Base-by-base conservation (phyloP, 2,888 invertebrate species). In the Aplocera efformata region DNA sequence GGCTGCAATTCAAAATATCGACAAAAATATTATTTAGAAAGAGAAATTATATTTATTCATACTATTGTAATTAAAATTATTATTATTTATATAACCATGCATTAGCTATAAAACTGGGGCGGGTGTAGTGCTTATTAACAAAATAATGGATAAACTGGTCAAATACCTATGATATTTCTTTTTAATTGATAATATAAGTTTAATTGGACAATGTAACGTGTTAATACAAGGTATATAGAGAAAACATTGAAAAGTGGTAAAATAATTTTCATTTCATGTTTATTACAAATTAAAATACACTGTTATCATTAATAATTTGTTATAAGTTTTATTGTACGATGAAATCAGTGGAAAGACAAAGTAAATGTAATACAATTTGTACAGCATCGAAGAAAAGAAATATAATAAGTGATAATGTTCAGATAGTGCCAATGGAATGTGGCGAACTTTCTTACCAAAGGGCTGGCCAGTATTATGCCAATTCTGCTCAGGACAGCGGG, bases 381-480 rank as follows among this genome's bases (percentile, higher is more conserved):
- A 17, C 13, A 17, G 34, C 47, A 48, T 32, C n/a, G 37, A 40
- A 42, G 52, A 59, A 54, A 56, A 62, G 44, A 49, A 32, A 45
- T 44, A 49, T 42, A 31, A 47, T 48, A 49, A 43, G 51, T 48
- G 50, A 45, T 66, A 53, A 90, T 69, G 56, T 72, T 70, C 49
- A 75, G 82, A 79, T 67, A 66, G 82, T 85, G 86, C 85, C 86
- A 79, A 79, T 84, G 84, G 40, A 73, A 71, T 67, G 76, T 67
- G 85, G 88, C 88, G 80, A 78, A 79, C 71, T 64, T 81, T 84
- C 96, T 96, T 96, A 96, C 95, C 95, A 96, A 92, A 90, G 96
- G 95, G 93, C 94, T 95, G 93, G 95, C 95, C 94, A 96, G 94
- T 92, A 96, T 94, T 90, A 96, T 94, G 93, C 96, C 96, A 93